phyloP scores from a whole-genome alignment of 2,888 invertebrate genomes.

The Phengaris alcon region DNA sequence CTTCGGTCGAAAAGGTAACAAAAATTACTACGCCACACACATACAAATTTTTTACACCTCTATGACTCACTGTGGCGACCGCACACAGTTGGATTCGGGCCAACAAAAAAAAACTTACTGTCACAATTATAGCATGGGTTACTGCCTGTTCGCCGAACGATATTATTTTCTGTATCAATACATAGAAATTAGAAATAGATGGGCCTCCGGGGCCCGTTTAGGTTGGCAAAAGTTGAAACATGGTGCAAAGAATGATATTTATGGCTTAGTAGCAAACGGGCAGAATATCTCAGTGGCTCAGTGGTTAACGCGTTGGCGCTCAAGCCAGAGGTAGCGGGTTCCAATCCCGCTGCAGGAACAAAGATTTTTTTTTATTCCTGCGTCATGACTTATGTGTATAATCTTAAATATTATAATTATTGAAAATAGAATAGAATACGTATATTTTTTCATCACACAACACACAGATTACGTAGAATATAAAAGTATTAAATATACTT shows the following conservation, averaged over 20 bases:
- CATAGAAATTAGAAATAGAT: conserved; percentile 3
- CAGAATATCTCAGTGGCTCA: no score
- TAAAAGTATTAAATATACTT: no score
- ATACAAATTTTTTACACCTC: conserved; percentile 26
- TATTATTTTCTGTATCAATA: conserved; percentile 19
- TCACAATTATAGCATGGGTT: conserved; percentile 17
- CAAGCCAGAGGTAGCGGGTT: no score
- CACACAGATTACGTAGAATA: no score
- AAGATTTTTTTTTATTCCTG: no score
- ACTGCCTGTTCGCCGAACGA: conserved; percentile 7
- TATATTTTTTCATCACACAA: no score
- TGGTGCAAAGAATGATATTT: background rate
- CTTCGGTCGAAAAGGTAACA: conserved; percentile 1
- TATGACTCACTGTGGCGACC: conserved; percentile 30
- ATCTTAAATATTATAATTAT: no score
- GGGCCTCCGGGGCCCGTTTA: background rate
- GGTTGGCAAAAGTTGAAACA: background rate
- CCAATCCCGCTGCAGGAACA: no score
- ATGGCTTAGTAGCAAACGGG: background rate
- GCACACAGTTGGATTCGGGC: conserved; percentile 26
- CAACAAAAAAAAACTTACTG: conserved; percentile 23
- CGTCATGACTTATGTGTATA: no score
- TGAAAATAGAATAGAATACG: no score
- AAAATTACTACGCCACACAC: conserved; percentile 10
- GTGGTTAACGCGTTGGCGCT: no score